Base-by-base conservation (phyloP, 1,140 invertebrate genomes). In the Bombus breviceps region DNA sequence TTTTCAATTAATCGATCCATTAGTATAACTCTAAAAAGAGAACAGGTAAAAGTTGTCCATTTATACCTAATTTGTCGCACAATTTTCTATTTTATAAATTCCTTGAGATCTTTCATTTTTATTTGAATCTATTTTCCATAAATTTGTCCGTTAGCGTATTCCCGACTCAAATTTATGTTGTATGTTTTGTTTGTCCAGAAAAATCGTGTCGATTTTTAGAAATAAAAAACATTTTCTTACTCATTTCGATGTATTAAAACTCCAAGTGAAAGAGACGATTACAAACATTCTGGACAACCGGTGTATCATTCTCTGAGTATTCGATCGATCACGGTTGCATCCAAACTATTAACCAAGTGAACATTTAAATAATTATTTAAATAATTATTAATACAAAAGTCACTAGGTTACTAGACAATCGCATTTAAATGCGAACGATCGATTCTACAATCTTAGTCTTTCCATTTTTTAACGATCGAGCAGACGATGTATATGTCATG, bases 401-500 rank as follows among this genome's bases (percentile, higher is more conserved):
- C 28, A 64, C 28, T 81, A 64, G 62, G 68, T 87, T 69, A 75
- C 78, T 59, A 34, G 71, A 32, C 47, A 64, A 75, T 75, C 57
- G 71, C 41, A 72, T 75, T 15, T 1, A 69, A 1, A 77, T 22
- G 47, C 37, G 41, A 83, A 28, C 4, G 66, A 82, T 64, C 47
- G 53, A 59, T 69, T 77, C 47, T 59, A 43, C 47, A 68, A 83
- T 77, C 82, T 64, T 83, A 78, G 62, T 77, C 47, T 77, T 69
- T 57, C 37, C 64, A 78, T 69, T 28, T 83, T 78, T 43, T 18
- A 71, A 59, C 57, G 37, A n/a, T 57, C 73, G 39, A 68, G 43
- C 32, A 43, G 34, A 69, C 34, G 34, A 32, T 57, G 18, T 53
- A 59, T 22, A 22, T 34, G 18, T 9, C 62, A 53, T 66, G 76